Base-by-base conservation (phyloP, 2,797 vertebrate genomes). In the Choloepus didactylus region DNA sequence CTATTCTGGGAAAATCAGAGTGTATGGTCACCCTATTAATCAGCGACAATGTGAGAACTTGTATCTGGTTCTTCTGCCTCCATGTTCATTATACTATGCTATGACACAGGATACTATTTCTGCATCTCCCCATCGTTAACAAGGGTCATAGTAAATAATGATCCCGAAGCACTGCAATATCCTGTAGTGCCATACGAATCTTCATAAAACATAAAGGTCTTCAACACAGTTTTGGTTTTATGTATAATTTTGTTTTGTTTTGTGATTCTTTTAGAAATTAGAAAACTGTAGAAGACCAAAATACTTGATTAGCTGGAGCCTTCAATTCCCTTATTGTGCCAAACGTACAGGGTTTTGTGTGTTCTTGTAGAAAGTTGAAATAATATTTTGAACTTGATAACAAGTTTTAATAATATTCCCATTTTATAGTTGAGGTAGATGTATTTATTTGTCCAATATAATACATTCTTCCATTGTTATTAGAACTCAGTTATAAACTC, bases 381-480 rank as follows among this genome's bases (percentile, higher is more conserved):
- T n/a, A 66, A 44, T 66, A 64, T 51, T 96, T 95, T 92, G 11
- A 23, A 21, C 16, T 46, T 66, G 14, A n/a, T 62, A 49, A 87
- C 89, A 38, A 67, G 6, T 77, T 62, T 18, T 80, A 89, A 51
- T 92, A 76, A 56, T 72, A 10, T 95, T 95, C 44, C 56, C 41
- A 91, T n/a, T 86, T 95, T 87, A 83, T 59, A 69, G 49, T 60
- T 82, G 31, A 86, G 31, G 11, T 76, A 87, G 11, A 70, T 73
- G 5, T n/a, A 66, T 31, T 72, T n/a, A 79, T 56, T 91, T 89
- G 25, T 86, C 8, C 31, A 79, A 62, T 83, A 73, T 75, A 94
- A 46, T 77, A 49, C 44, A 64, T n/a, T 72, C 10, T 81, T 3
- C 66, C 25, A 54, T 91, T 19, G 51, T 59, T 81, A 83, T 89